Conservation (phyloP, 2,888 invertebrate species). For the Erannis defoliaria region DNA sequence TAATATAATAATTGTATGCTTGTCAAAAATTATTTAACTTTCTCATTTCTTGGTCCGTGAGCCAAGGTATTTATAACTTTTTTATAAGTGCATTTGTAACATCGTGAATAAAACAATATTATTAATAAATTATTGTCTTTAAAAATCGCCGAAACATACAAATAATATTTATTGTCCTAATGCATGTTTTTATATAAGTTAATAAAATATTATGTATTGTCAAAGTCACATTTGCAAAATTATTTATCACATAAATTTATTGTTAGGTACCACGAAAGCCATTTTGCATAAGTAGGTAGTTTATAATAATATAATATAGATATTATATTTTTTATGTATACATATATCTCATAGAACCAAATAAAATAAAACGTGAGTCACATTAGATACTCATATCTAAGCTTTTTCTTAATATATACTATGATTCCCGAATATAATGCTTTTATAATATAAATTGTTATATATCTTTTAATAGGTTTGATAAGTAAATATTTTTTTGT, state of each 20-base stretch:
- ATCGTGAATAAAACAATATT: slow-evolving; percentile 43
- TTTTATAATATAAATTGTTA: not conserved
- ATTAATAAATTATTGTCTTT: slow-evolving; percentile 40
- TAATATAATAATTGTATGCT: no score
- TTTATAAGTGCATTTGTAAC: slow-evolving; percentile 50
- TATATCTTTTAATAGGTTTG: not conserved
- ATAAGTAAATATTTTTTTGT: slow-evolving; percentile 28
- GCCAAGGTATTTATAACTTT: slow-evolving; percentile 43
- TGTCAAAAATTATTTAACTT: not conserved
- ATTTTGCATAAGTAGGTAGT: slow-evolving; percentile 43
- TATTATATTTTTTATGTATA: slow-evolving; percentile 18
- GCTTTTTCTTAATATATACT: not conserved
- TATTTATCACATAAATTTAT: slow-evolving; percentile 35
- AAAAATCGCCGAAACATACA: slow-evolving; percentile 30
- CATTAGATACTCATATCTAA: not conserved
- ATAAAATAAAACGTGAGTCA: not conserved
- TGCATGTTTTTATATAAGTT: slow-evolving; percentile 28
- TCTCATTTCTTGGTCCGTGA: slow-evolving; percentile 57
- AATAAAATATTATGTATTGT: slow-evolving; percentile 73
- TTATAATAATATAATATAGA: slow-evolving; percentile 19
- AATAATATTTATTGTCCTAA: slow-evolving; percentile 53
- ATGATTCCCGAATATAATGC: not conserved
- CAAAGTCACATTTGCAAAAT: slow-evolving; percentile 75
- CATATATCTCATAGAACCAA: slow-evolving; percentile 15
- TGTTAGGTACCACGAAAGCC: slow-evolving; percentile 38